phyloP scores from a whole-genome alignment of 2,888 invertebrate species.

The Petrolisthes manimaculis region DNA sequence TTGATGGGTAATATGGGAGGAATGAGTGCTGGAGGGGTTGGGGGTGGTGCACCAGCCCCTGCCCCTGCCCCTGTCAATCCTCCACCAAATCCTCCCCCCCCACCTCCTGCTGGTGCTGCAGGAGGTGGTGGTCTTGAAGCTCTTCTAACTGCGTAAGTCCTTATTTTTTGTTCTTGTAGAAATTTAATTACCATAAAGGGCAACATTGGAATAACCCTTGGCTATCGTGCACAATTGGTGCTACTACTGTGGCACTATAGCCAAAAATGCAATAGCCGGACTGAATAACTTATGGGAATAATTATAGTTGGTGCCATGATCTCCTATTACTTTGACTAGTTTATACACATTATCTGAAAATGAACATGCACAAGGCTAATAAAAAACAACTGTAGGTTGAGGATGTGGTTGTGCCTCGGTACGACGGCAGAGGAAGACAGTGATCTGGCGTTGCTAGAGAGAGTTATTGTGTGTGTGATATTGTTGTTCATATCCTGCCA shows the following conservation, averaged over 20 bases:
- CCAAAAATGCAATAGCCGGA: background rate
- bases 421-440: background rate
- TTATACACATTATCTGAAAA: background rate
- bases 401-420: conserved; percentile 1
- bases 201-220: background rate
- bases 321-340: background rate
- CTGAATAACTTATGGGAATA: conserved; percentile 14
- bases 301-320: background rate
- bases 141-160: conserved; percentile 74
- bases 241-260: background rate
- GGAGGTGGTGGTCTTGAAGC: conserved; percentile 70
- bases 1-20: conserved; percentile 72
- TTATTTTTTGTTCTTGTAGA: background rate
- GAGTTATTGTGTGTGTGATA: conserved; percentile 15
- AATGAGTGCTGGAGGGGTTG: conserved; percentile 65
- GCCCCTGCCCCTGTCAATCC: background rate
- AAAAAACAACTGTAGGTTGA: background rate
- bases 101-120: conserved; percentile 60
- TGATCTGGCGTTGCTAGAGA: conserved; percentile 6
- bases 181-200: no score
- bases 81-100: background rate
- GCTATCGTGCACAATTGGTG: conserved; percentile 6
- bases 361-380: background rate
- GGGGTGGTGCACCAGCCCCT: conserved; percentile 43
- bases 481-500: background rate